Conservation (phyloP, 2,113 vertebrate genomes). For the Okapia johnstoni region DNA sequence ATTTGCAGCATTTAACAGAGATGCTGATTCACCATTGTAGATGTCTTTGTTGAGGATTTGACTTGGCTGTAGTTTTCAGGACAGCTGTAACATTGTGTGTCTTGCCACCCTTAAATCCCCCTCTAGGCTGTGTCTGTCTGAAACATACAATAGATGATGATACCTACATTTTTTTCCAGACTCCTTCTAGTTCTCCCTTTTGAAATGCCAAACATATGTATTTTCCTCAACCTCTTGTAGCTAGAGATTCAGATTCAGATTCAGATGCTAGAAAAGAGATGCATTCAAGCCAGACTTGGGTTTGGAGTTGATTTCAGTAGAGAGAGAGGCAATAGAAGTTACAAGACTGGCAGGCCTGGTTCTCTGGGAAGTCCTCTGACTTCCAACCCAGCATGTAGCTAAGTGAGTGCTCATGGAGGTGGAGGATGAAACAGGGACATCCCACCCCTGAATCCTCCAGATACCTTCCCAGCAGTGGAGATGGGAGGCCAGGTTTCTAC, state of each 20-base stretch:
- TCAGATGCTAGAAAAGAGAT: background rate
- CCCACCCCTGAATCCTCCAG: background rate
- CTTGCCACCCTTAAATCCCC: background rate
- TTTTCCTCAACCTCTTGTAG: background rate
- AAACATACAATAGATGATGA: background rate
- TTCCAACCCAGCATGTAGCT: background rate
- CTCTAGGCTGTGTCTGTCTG: background rate
- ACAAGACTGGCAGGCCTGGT: rapidly evolving
- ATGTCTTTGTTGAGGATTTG: background rate
- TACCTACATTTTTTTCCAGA: background rate
- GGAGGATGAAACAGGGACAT: too few species aligned
- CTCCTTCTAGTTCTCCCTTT: background rate
- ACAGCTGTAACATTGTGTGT: background rate
- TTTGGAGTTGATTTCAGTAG: background rate
- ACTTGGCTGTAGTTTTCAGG: background rate
- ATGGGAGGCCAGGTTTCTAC: background rate
- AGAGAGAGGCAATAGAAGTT: background rate
- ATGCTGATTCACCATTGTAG: background rate
- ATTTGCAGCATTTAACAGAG: background rate
- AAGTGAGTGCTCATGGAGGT: too few species aligned
- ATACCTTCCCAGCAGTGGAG: background rate
- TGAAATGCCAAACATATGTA: too few species aligned
- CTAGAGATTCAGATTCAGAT: background rate
- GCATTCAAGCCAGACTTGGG: background rate
- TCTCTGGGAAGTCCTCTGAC: background rate